A percentile compares a stretch with the other conserved stretches of the same genome.
These are phyloP conservation scores for Nasonia giraulti DNA, from an alignment of 1,140 invertebrate species.

Conservation along the genomic window DNA sequence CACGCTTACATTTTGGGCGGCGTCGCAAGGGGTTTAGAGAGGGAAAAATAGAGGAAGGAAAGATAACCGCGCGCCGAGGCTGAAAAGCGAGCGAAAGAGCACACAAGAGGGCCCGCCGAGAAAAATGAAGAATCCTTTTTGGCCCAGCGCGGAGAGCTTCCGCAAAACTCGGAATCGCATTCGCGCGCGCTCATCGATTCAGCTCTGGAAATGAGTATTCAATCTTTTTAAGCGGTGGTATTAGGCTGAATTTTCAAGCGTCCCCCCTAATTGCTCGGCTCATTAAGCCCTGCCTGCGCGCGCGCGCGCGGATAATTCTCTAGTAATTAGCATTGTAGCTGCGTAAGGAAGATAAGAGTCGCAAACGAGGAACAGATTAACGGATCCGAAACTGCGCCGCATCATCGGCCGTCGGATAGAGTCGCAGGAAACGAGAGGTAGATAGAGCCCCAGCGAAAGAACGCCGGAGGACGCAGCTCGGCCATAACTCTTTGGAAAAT, in stretches of 20 bases:
- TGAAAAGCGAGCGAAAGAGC: neutral
- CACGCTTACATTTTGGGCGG: neutral
- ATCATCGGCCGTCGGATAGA: conserved; percentile 7
- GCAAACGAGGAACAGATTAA: conserved; percentile 28
- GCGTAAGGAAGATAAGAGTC: conserved; percentile 18
- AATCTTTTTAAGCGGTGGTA: neutral
- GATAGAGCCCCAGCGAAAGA: neutral
- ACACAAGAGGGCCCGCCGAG: no score
- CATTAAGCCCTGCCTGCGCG: neutral
- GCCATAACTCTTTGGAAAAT: conserved; percentile 31
- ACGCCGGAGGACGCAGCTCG: neutral
- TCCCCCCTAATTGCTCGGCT: conserved; percentile 14
- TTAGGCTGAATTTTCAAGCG: neutral
- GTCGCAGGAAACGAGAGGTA: neutral
- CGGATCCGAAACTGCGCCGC: neutral
- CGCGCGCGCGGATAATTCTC: neutral
- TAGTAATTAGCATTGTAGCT: neutral
- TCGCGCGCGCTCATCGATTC: conserved; percentile 27
- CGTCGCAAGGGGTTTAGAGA: neutral
- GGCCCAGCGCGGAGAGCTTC: conserved; percentile 1
- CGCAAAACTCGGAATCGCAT: conserved; percentile 36
- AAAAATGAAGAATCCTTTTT: conserved; percentile 38
- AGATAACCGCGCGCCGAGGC: neutral
- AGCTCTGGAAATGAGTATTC: conserved; percentile 9
- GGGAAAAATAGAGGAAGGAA: conserved; percentile 6